These are phyloP conservation scores for Meandrina meandrites DNA, from an alignment of 92 coral and sea anemone genomes.

Conservation along the genomic window DNA sequence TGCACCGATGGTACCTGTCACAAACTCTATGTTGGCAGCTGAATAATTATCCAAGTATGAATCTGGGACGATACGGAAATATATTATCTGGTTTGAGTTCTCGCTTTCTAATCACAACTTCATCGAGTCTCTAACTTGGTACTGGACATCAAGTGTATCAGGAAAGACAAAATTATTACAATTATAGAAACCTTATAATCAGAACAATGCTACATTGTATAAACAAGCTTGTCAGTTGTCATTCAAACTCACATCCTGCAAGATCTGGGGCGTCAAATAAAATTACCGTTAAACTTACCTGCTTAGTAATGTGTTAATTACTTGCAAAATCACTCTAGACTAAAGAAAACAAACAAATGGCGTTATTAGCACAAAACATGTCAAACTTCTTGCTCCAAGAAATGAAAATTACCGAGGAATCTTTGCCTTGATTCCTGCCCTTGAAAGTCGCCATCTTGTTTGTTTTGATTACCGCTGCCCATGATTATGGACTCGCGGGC, in stretches of 20 bases:
- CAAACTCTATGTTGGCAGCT: too few species aligned
- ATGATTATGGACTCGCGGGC: background rate
- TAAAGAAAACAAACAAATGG: slow-evolving; percentile 25
- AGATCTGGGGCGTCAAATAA: background rate
- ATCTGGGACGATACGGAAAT: background rate
- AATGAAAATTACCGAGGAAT: slow-evolving; percentile 51
- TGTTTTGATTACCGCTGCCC: slow-evolving; percentile 55
- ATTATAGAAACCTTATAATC: background rate
- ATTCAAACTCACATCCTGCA: background rate
- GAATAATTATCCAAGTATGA: too few species aligned
- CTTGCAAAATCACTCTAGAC: slow-evolving; percentile 79
- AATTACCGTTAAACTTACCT: slow-evolving; percentile 52
- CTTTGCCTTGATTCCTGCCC: slow-evolving; percentile 50
- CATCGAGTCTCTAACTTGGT: background rate
- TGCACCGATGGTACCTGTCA: too few species aligned
- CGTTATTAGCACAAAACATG: background rate
- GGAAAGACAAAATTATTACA: background rate
- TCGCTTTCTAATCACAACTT: background rate
- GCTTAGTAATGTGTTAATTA: slow-evolving; percentile 76
- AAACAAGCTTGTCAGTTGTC: background rate
- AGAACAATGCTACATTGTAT: too few species aligned
- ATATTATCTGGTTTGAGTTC: background rate
- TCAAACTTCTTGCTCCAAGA: background rate
- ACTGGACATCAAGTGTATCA: background rate
- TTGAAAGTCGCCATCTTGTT: slow-evolving; percentile 60